These are phyloP conservation scores for Polyodon spathula DNA, from an alignment of 2,113 vertebrate species.

Conservation along the genomic window DNA sequence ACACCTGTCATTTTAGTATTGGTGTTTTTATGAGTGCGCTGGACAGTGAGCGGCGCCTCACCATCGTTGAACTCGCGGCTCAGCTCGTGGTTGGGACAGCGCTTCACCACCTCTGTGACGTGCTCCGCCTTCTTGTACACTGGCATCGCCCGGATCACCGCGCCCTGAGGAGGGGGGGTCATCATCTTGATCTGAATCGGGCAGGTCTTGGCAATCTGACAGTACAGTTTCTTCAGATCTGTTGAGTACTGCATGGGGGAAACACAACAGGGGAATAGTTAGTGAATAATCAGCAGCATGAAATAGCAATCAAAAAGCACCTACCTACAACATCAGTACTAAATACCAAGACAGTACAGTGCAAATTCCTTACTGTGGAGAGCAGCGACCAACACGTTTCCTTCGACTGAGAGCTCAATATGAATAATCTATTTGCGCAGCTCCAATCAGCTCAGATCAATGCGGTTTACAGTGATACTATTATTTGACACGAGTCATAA, in stretches of 20 bases:
- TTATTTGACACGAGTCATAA: no score
- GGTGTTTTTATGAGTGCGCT: not conserved
- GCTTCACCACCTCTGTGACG: constrained; percentile 94
- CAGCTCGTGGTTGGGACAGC: constrained; percentile 96
- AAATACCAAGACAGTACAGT: no score
- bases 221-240: constrained; percentile 94
- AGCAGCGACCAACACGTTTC: no score
- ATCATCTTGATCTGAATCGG: constrained; percentile 98
- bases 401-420: no score
- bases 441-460: no score
- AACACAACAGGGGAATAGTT: not conserved
- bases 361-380: no score
- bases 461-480: no score
- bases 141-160: constrained; percentile 92
- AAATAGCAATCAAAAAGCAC: not conserved
- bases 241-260: constrained; percentile 77
- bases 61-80: constrained; percentile 98
- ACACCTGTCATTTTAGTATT: no score
- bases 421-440: no score
- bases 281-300: not conserved
- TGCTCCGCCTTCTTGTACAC: constrained; percentile 98
- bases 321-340: no score
- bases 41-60: constrained; percentile 37
- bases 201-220: constrained; percentile 96
- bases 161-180: constrained; percentile 83